Evolutionary conservation across 2,888 invertebrate species (phyloP).

Genomic region (Sesia apiformis): DNA sequence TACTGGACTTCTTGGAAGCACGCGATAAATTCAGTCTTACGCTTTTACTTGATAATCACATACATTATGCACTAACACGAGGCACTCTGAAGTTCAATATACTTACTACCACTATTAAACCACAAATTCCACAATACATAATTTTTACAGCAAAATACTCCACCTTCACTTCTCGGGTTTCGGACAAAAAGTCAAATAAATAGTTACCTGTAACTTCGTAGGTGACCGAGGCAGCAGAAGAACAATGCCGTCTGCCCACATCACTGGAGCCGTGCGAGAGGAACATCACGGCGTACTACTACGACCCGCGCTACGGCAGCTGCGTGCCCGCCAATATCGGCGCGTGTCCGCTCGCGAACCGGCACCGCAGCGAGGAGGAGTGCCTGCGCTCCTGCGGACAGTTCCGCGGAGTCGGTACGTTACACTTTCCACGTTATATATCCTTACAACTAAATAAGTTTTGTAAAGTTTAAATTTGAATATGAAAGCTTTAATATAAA

Average conservation of each 20-base stretch:
- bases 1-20: no score
- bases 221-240: slow-evolving; percentile 6
- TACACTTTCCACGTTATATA: background rate
- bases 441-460: no score
- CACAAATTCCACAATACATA: no score
- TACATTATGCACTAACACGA: no score
- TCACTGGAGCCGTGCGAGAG: slow-evolving; percentile 82
- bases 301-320: slow-evolving; percentile 69
- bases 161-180: no score
- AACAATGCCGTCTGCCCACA: slow-evolving; percentile 75
- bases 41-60: no score
- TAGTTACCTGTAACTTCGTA: background rate
- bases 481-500: background rate
- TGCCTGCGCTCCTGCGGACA: slow-evolving; percentile 85
- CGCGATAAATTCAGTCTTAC: no score
- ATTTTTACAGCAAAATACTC: no score
- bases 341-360: slow-evolving; percentile 81
- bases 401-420: slow-evolving; percentile 80
- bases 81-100: no score
- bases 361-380: slow-evolving; percentile 82
- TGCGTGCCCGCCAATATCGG: slow-evolving; percentile 77
- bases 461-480: no score
- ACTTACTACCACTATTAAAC: no score
- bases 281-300: slow-evolving; percentile 81
- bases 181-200: no score